phyloP scores from a whole-genome alignment of 2,113 vertebrate species.

The Pseudorectes ferrugineus region DNA sequence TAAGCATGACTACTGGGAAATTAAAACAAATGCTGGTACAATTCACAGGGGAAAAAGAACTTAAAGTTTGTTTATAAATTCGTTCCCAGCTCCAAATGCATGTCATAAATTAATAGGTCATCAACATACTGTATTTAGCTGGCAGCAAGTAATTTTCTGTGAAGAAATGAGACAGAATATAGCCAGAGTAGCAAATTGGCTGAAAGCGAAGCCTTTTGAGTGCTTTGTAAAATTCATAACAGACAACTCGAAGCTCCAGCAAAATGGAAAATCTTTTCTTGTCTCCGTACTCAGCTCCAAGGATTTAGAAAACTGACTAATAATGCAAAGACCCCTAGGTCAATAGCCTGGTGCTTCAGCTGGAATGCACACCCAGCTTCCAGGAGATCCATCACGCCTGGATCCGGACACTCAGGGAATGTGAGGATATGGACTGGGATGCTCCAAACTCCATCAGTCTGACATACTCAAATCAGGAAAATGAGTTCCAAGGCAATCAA shows the following conservation, averaged over 20 bases:
- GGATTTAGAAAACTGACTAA: slow-evolving; percentile 69
- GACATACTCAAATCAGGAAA: background rate
- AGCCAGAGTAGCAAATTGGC: slow-evolving; percentile 2
- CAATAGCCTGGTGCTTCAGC: slow-evolving; percentile 61
- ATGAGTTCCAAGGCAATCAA: background rate
- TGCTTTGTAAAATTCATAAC: background rate
- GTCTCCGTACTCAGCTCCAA: slow-evolving; percentile 2
- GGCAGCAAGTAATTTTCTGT: background rate
- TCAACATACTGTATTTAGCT: slow-evolving; percentile 39
- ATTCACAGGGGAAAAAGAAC: slow-evolving; percentile 1
- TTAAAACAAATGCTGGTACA: slow-evolving; percentile 47
- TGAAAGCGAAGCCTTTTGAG: background rate
- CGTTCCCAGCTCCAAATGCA: slow-evolving; percentile 31
- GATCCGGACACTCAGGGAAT: background rate
- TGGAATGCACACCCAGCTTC: background rate
- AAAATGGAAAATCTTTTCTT: slow-evolving; percentile 47
- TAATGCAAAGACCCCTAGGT: slow-evolving; percentile 69
- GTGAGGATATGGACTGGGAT: background rate
- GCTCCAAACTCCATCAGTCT: background rate
- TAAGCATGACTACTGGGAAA: slow-evolving; percentile 31
- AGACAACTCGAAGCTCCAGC: background rate
- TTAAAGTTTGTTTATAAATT: slow-evolving; percentile 58
- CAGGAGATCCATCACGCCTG: background rate
- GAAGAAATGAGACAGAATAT: background rate
- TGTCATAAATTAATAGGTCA: slow-evolving; percentile 47